Base-by-base conservation (phyloP, 2,113 vertebrate species). In the Ursus arctos region DNA sequence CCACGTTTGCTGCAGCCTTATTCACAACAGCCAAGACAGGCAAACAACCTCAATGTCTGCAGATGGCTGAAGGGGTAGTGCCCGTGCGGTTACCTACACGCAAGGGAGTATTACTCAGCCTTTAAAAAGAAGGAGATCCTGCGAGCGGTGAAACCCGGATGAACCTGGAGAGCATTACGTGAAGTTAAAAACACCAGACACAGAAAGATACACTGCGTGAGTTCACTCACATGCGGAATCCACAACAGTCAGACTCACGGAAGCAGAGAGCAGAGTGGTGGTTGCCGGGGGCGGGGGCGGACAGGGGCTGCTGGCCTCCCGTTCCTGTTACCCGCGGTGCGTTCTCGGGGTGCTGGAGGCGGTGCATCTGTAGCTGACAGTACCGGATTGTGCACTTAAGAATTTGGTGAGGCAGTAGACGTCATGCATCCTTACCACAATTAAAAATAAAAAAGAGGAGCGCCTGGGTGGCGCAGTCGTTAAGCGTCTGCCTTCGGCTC, bases 221-320 rank as follows among this genome's bases (percentile, higher is more conserved):
- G 63, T 19, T 84, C 57, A 22, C 47, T 76, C 16, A 4, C 0
- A 8, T 5, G 36, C 65, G 87, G 57, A 55, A 65, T 74, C 94
- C 26, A n/a, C 47, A 57, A 49, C 24, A 22, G 16, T 16, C 69
- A 13, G 14, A 36, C 36, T 67, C 57, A 49, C 1, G 6, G 79
- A 57, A 57, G 15, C 28, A 1, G 47, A 69, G 84, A 31, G 0
- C 12, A 13, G 47, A 76, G 26, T 2, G n/a, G 28, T 2, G 16
- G 36, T 7, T 47, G 49, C 22, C 2, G 16, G 49, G 79, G 57
- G 18, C n/a, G 13, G 53, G 16, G 6, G 61, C 43, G 4, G 8
- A 7, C 14, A 0, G 0, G 4, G 86, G 77, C 63, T 6, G 13
- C 12, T 2, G 12, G 12, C 7, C 0, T 47, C 0, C 55, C 55